Conservation (phyloP, 2,113 vertebrate species). For the Anguilla rostrata region DNA sequence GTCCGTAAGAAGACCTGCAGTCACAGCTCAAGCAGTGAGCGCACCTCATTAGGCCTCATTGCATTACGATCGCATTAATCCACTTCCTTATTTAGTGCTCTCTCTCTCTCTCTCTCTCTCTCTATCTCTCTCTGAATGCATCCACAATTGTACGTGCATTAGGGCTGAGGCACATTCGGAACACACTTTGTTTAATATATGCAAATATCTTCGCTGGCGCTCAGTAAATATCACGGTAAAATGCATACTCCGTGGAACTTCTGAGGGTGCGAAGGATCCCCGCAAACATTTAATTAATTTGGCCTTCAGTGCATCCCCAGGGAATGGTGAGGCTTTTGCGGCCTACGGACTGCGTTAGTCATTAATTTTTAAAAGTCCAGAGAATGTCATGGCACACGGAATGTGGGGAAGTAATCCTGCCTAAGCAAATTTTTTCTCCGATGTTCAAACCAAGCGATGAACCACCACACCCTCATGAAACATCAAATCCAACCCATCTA, state of each 20-base stretch:
- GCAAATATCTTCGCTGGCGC: background rate
- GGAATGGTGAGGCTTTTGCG: background rate
- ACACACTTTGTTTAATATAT: background rate
- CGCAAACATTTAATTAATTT: background rate
- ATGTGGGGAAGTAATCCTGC: background rate
- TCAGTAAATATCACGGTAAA: background rate
- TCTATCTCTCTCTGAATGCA: background rate
- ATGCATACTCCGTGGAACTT: background rate
- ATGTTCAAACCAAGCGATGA: background rate
- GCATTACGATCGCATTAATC: background rate
- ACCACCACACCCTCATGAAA: background rate
- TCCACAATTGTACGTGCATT: background rate
- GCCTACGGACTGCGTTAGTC: background rate
- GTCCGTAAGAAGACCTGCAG: no score
- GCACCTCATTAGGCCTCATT: background rate
- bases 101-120: background rate
- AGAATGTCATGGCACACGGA: background rate
- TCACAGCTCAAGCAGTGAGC: background rate
- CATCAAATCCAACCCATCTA: background rate
- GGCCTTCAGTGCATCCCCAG: background rate
- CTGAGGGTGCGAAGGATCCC: no score
- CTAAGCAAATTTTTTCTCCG: background rate
- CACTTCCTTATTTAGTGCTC: background rate
- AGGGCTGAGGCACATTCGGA: background rate
- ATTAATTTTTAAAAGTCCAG: background rate